Evolutionary conservation across 2,888 invertebrate genomes (phyloP).

Genomic region (Calephelis perditalis): DNA sequence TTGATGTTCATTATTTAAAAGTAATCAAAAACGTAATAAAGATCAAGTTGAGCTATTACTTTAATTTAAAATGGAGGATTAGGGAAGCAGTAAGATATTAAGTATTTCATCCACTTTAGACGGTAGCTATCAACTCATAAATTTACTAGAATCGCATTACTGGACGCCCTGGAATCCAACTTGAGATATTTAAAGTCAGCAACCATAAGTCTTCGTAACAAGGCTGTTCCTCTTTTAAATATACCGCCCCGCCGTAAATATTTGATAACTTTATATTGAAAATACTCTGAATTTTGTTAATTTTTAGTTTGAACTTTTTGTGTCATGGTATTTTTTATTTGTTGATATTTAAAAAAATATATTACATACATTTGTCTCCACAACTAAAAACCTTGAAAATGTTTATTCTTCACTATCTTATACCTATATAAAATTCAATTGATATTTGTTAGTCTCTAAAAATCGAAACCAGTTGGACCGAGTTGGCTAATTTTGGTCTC

Average conservation of each 20-base stretch:
- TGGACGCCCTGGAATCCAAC: constrained; percentile 32
- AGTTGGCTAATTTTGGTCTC: too few relatives aligned
- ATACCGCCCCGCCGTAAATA: not conserved
- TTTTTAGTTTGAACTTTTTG: too few relatives aligned
- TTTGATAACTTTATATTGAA: too few relatives aligned
- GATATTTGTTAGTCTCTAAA: too few relatives aligned
- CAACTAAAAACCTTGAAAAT: too few relatives aligned
- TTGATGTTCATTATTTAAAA: constrained; percentile 1
- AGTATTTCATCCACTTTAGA: constrained; percentile 32
- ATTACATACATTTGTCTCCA: too few relatives aligned
- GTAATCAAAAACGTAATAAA: constrained; percentile 11
- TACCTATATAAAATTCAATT: too few relatives aligned
- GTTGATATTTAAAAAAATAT: too few relatives aligned
- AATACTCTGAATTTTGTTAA: too few relatives aligned
- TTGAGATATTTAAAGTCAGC: constrained; percentile 24
- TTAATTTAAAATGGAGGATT: constrained; percentile 6
- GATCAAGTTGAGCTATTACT: constrained; percentile 1
- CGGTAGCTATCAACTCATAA: constrained; percentile 43
- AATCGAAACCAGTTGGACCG: too few relatives aligned
- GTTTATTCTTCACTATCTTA: too few relatives aligned
- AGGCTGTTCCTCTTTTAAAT: not conserved
- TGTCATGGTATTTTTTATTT: too few relatives aligned
- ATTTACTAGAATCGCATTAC: constrained; percentile 40
- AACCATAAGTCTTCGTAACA: constrained; percentile 18
- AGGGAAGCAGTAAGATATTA: constrained; percentile 23